phyloP scores from a whole-genome alignment of 2,113 vertebrate species.

The Nipponia nippon region DNA sequence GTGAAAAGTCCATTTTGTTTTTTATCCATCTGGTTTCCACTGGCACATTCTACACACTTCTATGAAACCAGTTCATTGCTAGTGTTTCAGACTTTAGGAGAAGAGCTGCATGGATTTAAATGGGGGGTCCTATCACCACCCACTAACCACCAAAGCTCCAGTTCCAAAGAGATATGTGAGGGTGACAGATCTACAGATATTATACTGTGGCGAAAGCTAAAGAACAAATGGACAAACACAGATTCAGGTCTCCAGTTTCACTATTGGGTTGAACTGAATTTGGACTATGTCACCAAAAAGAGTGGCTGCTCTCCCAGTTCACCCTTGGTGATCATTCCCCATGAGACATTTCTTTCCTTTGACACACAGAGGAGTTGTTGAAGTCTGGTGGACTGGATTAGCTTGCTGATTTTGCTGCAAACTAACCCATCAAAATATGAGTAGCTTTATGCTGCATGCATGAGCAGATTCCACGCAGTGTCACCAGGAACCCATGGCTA shows the following conservation, averaged over 20 bases:
- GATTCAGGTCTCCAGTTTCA: not conserved
- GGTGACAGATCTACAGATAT: not conserved
- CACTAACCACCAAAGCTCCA: not conserved
- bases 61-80: not conserved
- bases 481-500: not conserved
- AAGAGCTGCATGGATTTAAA: not conserved
- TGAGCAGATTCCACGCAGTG: not conserved
- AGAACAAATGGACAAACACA: not conserved
- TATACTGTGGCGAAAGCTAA: not conserved
- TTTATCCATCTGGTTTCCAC: not conserved
- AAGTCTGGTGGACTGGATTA: not conserved
- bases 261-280: not conserved
- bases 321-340: not conserved
- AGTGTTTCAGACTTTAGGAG: not conserved
- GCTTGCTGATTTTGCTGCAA: not conserved
- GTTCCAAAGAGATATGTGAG: not conserved
- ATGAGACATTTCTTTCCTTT: not conserved
- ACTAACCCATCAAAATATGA: not conserved
- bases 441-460: not conserved
- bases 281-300: not conserved
- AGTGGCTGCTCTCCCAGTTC: not conserved
- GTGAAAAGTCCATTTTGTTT: not conserved
- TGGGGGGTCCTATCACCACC: not conserved
- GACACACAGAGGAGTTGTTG: not conserved
- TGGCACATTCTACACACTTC: not conserved